Percentiles rank a stretch among this genome's conserved stretches.
phyloP scores from a whole-genome alignment of 2,113 vertebrate species.

The Rhinogobius similis region DNA sequence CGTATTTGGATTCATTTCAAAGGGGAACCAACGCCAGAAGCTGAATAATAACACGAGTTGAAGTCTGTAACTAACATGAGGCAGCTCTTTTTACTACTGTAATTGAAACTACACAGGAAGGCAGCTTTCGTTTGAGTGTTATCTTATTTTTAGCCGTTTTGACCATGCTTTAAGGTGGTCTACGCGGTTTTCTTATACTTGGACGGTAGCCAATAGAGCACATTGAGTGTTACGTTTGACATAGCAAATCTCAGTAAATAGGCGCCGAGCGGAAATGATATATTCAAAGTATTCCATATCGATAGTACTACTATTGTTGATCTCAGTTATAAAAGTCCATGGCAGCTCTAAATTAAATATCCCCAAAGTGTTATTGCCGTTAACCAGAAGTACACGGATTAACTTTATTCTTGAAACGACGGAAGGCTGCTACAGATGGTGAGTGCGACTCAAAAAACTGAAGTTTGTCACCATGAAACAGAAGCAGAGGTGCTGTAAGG shows the following conservation, averaged over 20 bases:
- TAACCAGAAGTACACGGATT: slow-evolving; percentile 84
- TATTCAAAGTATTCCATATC: background rate
- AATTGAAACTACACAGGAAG: slow-evolving; percentile 29
- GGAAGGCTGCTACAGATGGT: slow-evolving; percentile 96
- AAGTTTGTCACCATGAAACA: background rate
- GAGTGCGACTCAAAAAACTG: slow-evolving; percentile 63
- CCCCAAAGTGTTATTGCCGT: slow-evolving; percentile 90
- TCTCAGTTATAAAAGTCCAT: background rate
- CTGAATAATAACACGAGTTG: background rate
- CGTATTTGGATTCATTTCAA: background rate
- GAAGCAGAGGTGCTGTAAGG: background rate
- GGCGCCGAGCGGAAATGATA: slow-evolving; percentile 39
- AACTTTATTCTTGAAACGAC: slow-evolving; percentile 92
- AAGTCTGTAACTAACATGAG: slow-evolving; percentile 33
- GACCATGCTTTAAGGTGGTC: background rate
- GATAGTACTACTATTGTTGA: slow-evolving; percentile 17
- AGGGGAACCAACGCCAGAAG: background rate
- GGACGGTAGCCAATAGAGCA: slow-evolving; percentile 12
- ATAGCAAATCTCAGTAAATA: background rate
- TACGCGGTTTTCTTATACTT: background rate
- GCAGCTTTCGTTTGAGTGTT: slow-evolving; percentile 15
- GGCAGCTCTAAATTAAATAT: slow-evolving; percentile 86
- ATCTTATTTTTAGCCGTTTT: slow-evolving; percentile 2
- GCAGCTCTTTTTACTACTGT: slow-evolving; percentile 16
- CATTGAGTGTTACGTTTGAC: slow-evolving; percentile 27